Conservation (phyloP, 2,888 invertebrate species). For the Odontothrips loti region DNA sequence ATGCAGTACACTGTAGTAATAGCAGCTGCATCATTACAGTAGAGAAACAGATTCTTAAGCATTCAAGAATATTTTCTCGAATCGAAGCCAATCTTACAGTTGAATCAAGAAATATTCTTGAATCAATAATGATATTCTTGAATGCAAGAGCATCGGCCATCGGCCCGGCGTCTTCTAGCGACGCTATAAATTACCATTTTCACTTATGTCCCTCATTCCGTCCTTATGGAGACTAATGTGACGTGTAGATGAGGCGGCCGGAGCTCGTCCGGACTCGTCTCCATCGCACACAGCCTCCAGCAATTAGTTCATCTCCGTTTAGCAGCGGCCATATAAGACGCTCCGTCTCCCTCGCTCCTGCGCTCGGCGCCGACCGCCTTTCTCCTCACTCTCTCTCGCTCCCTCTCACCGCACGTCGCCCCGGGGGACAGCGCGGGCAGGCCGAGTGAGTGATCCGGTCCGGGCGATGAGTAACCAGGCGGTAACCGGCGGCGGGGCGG, state of each 20-base stretch:
- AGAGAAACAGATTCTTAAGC: too few relatives aligned
- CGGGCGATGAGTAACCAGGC: background rate
- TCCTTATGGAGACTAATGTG: conserved; percentile 19
- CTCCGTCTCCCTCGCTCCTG: background rate
- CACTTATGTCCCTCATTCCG: conserved; percentile 14
- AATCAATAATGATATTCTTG: too few relatives aligned
- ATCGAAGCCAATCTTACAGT: too few relatives aligned
- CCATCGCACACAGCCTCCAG: conserved; percentile 15
- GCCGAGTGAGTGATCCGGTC: conserved; percentile 7
- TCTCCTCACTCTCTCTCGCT: background rate
- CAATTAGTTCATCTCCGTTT: conserved; percentile 20
- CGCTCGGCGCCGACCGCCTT: too few relatives aligned
- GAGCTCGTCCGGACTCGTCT: background rate
- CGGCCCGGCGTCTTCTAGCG: background rate
- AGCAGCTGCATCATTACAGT: too few relatives aligned
- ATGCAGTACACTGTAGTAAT: too few relatives aligned
- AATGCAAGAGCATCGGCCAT: too few relatives aligned
- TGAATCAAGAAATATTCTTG: too few relatives aligned
- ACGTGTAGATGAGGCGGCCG: conserved; percentile 13
- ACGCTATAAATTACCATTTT: conserved; percentile 14
- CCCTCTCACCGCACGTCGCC: background rate
- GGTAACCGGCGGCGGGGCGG: too few relatives aligned
- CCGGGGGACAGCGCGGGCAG: background rate
- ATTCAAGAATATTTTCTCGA: too few relatives aligned
- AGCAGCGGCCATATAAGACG: background rate